Percentiles rank a stretch among this genome's conserved stretches.
phyloP scores from a whole-genome alignment of 2,888 invertebrate species.

The Machimus atricapillus region DNA sequence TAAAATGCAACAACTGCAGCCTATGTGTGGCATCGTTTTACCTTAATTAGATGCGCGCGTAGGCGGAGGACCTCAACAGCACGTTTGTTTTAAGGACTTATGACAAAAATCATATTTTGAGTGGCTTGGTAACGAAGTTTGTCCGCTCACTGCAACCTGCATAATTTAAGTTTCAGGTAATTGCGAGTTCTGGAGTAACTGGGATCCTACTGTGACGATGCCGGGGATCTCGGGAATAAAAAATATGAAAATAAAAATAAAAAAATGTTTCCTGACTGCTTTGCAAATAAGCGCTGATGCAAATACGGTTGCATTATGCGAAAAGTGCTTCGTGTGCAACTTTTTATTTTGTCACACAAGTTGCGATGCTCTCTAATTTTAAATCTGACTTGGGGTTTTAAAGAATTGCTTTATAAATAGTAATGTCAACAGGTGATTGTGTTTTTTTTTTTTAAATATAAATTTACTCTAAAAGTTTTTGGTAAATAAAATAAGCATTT shows the following conservation, averaged over 20 bases:
- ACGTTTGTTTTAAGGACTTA: neutral
- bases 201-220: neutral
- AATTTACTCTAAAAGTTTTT: no score
- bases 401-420: neutral
- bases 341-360: neutral
- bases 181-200: neutral
- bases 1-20: neutral
- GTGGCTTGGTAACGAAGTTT: neutral
- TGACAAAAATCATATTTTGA: neutral
- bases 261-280: neutral
- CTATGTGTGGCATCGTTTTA: neutral
- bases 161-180: neutral
- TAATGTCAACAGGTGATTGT: neutral
- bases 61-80: neutral
- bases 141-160: neutral
- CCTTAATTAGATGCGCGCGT: slow-evolving; percentile 20
- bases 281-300: neutral
- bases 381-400: neutral
- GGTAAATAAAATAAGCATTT: no score
- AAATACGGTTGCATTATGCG: neutral
- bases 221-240: neutral
- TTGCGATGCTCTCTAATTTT: neutral
- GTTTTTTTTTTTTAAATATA: neutral
- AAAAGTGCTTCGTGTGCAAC: neutral
- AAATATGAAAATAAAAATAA: neutral